A percentile compares a stretch with the other conserved stretches of the same genome.
phyloP scores from a whole-genome alignment of 2,797 vertebrate genomes.

The Centropyge bicolor region DNA sequence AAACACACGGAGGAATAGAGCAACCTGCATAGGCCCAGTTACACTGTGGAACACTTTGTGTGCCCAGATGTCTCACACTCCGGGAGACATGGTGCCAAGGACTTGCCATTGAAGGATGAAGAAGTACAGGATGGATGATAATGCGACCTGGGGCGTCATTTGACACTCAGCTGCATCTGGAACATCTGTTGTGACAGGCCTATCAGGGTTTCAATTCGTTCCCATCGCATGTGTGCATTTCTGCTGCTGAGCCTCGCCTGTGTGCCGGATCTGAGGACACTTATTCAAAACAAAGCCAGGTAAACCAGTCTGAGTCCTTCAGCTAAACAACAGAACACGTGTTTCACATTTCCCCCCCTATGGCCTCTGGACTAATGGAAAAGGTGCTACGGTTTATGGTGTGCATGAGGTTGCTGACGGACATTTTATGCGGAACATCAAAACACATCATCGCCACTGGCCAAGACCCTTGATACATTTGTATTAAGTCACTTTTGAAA shows the following conservation, averaged over 20 bases:
- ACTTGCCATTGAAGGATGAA: conserved; percentile 67
- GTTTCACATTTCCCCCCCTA: conserved; percentile 53
- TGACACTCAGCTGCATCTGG: conserved; percentile 80
- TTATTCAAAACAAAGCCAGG: conserved; percentile 69
- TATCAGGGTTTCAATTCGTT: conserved; percentile 43
- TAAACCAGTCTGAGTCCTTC: conserved; percentile 55
- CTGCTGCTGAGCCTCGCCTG: conserved; percentile 36
- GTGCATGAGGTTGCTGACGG: conserved; percentile 58
- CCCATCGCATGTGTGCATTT: conserved; percentile 59
- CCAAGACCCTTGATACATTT: conserved; percentile 39
- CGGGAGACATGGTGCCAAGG: conserved; percentile 59
- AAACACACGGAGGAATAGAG: conserved; percentile 33
- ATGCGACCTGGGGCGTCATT: conserved; percentile 73
- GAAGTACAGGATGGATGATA: conserved; percentile 71
- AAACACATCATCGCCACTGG: conserved; percentile 54
- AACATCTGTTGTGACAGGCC: conserved; percentile 82
- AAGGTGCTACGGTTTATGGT: conserved; percentile 55
- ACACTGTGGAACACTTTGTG: conserved; percentile 27
- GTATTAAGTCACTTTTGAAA: conserved; percentile 50
- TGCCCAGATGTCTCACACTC: conserved; percentile 55
- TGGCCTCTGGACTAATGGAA: conserved; percentile 30
- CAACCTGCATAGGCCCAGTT: conserved; percentile 32
- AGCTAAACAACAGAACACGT: conserved; percentile 54
- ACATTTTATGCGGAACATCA: conserved; percentile 71
- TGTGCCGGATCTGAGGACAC: conserved; percentile 53